Percentiles rank a stretch among this genome's conserved stretches.
These are phyloP conservation scores for Paralichthys olivaceus DNA, from an alignment of 2,113 vertebrate genomes.

Conservation along the genomic window DNA sequence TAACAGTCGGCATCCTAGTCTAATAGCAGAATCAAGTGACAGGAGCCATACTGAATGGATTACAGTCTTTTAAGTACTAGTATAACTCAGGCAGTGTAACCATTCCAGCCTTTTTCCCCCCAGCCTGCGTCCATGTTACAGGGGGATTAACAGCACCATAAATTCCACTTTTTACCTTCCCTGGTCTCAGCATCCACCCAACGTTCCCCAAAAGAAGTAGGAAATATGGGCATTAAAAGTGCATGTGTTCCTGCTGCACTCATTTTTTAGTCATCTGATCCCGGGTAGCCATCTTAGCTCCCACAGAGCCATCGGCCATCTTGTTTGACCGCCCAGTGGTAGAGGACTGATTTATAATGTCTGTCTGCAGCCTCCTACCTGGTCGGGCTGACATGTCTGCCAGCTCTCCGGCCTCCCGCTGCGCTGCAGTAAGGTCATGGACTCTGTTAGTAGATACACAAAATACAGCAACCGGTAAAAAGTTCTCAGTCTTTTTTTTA, in stretches of 20 bases:
- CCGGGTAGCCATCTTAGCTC: slow-evolving; percentile 75
- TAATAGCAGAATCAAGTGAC: slow-evolving; percentile 75
- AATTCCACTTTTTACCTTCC: slow-evolving; percentile 72
- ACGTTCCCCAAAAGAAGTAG: slow-evolving; percentile 55
- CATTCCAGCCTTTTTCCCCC: slow-evolving; percentile 59
- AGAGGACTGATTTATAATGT: slow-evolving; percentile 79
- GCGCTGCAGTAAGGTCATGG: slow-evolving; percentile 65
- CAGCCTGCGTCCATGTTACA: slow-evolving; percentile 68
- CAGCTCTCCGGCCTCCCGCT: slow-evolving; percentile 69
- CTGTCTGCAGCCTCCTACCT: slow-evolving; percentile 75
- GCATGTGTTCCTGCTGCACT: slow-evolving; percentile 71
- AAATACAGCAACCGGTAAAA: slow-evolving; percentile 19
- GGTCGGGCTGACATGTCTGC: slow-evolving; percentile 70
- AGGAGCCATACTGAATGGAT: slow-evolving; percentile 77
- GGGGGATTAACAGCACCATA: slow-evolving; percentile 80
- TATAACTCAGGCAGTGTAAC: slow-evolving; percentile 74
- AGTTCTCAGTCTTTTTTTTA: not conserved
- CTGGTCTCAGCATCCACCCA: slow-evolving; percentile 68
- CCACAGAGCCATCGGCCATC: slow-evolving; percentile 71
- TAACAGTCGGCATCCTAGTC: slow-evolving; percentile 65
- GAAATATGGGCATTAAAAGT: slow-evolving; percentile 73
- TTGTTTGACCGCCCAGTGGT: slow-evolving; percentile 72
- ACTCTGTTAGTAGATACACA: slow-evolving; percentile 42
- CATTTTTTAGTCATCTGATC: slow-evolving; percentile 74
- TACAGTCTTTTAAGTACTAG: slow-evolving; percentile 72